A percentile compares a stretch with the other conserved stretches of the same genome.
Evolutionary conservation across 1,140 invertebrate genomes (phyloP).

Genomic region (Watersipora subatra): DNA sequence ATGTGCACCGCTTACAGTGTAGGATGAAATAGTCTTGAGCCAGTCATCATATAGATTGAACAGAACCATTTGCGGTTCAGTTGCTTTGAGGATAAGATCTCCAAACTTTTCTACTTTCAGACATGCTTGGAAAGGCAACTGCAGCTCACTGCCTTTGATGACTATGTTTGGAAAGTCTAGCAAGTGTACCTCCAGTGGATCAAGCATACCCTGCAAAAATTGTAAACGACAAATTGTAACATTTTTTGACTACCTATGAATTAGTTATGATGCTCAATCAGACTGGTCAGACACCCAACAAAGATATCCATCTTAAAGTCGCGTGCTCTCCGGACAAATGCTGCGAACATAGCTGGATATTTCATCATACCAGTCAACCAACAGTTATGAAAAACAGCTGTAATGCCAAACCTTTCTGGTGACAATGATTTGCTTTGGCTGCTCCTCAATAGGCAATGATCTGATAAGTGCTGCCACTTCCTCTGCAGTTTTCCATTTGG

Average conservation of each 20-base stretch:
- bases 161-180: conserved; percentile 99
- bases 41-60: conserved; percentile 99
- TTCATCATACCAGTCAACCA: too few relatives aligned
- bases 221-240: neutral
- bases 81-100: conserved; percentile 95
- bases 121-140: conserved; percentile 97
- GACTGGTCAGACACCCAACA: too few relatives aligned
- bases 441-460: conserved; percentile 96
- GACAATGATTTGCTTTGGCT: conserved; percentile 98
- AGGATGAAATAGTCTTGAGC: conserved; percentile 59
- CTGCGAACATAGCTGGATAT: too few relatives aligned
- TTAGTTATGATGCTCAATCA: too few relatives aligned
- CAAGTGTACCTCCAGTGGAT: conserved; percentile 89
- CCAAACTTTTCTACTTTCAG: conserved; percentile 98
- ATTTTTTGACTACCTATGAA: too few relatives aligned
- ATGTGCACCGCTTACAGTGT: conserved; percentile 33
- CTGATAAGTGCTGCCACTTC: conserved; percentile 98
- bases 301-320: too few relatives aligned
- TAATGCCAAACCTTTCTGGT: conserved; percentile 80
- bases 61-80: conserved; percentile 98
- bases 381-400: too few relatives aligned
- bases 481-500: conserved; percentile 99
- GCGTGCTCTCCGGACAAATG: too few relatives aligned
- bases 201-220: conserved; percentile 52
- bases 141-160: conserved; percentile 96